Percentiles rank a stretch among this genome's conserved stretches.
phyloP scores from a whole-genome alignment of 2,888 invertebrate genomes.

The Argyresthia goedartella region DNA sequence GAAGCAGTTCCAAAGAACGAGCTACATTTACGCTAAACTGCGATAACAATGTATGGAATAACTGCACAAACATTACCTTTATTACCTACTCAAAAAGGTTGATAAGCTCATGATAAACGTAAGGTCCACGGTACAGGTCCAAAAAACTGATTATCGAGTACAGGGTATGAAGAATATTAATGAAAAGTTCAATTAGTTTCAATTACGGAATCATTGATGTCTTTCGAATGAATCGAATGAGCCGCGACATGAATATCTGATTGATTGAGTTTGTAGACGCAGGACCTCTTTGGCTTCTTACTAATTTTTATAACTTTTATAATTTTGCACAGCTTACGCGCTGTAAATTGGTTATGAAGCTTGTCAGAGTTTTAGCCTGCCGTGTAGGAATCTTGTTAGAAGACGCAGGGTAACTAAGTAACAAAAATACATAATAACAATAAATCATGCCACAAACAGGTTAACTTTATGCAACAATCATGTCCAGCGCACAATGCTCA shows the following conservation, averaged over 20 bases:
- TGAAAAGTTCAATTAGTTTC: slow-evolving; percentile 60
- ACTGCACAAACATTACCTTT: not conserved
- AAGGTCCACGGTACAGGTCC: not conserved
- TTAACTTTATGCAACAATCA: too few relatives aligned
- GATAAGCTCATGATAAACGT: not conserved
- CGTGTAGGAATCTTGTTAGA: too few relatives aligned
- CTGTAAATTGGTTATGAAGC: too few relatives aligned
- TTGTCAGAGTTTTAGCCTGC: too few relatives aligned
- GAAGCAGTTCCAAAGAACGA: slow-evolving; percentile 12
- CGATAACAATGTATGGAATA: not conserved
- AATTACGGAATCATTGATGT: slow-evolving; percentile 62
- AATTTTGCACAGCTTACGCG: too few relatives aligned
- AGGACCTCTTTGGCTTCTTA: not conserved
- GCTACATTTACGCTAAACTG: not conserved
- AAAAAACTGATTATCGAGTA: slow-evolving; percentile 52
- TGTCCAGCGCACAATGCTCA: not conserved
- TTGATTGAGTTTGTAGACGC: not conserved
- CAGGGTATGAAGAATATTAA: slow-evolving; percentile 50
- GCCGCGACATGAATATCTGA: slow-evolving; percentile 48
- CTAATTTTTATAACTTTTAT: too few relatives aligned
- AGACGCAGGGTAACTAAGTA: too few relatives aligned
- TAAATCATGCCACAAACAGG: too few relatives aligned
- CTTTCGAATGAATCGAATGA: slow-evolving; percentile 36
- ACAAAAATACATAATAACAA: too few relatives aligned
- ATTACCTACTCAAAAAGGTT: not conserved